Percentiles rank a stretch among this genome's conserved stretches.
Evolutionary conservation across 2,888 invertebrate genomes (phyloP).

Genomic region (Plebejus anna): DNA sequence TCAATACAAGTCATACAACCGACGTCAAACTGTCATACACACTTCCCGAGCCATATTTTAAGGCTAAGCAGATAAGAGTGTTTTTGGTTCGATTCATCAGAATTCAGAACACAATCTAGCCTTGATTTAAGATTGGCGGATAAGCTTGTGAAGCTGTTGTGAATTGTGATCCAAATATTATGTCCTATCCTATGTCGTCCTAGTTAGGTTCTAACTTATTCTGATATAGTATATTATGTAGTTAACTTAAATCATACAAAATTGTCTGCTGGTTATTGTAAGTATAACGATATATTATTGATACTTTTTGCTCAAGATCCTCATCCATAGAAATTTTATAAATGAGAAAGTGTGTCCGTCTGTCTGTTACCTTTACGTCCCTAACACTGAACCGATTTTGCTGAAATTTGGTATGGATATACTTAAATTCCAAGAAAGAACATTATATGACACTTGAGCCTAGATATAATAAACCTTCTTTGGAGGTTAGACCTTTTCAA

Average conservation of each 20-base stretch:
- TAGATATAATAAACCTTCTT: not conserved
- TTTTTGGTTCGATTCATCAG: not conserved
- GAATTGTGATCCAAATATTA: not conserved
- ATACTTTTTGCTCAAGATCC: not conserved
- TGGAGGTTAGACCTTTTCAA: not conserved
- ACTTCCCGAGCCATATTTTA: not conserved
- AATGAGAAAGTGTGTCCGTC: too few species aligned
- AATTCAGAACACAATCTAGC: not conserved
- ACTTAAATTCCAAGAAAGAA: too few species aligned
- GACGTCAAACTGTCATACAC: not conserved
- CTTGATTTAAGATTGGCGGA: not conserved
- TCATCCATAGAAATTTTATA: too few species aligned
- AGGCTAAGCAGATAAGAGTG: not conserved
- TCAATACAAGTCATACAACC: constrained; percentile 3
- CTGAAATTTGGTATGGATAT: too few species aligned
- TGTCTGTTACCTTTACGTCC: too few species aligned
- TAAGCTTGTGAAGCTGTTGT: not conserved
- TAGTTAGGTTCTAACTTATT: not conserved
- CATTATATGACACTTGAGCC: not conserved
- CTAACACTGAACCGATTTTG: too few species aligned
- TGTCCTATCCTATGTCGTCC: not conserved
- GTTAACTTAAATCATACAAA: not conserved
- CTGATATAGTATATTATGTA: not conserved
- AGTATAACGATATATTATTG: not conserved
- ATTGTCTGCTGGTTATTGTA: not conserved